phyloP scores from a whole-genome alignment of 2,888 invertebrate species.

The Mythimna albipuncta region DNA sequence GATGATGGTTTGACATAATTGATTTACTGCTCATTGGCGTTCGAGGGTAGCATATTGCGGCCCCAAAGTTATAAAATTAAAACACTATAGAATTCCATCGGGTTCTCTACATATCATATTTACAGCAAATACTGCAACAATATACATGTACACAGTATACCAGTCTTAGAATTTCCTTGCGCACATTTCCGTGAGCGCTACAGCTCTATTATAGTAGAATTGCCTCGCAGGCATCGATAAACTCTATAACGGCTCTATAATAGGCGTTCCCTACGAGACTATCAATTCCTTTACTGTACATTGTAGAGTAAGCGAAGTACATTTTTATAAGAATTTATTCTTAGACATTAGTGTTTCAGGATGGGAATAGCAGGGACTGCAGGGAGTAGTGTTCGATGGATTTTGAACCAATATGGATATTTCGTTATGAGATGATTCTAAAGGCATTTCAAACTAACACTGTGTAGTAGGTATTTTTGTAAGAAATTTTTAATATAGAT shows the following conservation, averaged over 20 bases:
- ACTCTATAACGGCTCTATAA: constrained; percentile 65
- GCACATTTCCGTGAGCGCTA: constrained; percentile 21
- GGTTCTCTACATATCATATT: background rate
- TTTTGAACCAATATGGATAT: background rate
- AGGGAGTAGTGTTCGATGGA: background rate
- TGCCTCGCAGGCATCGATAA: constrained; percentile 63
- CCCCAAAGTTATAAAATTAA: no score
- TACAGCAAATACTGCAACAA: constrained; percentile 13
- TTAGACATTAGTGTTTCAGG: constrained; percentile 15
- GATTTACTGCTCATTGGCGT: no score
- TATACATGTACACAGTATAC: constrained; percentile 6
- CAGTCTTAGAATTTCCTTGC: constrained; percentile 26
- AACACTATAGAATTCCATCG: background rate
- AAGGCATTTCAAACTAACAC: background rate
- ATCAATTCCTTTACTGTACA: constrained; percentile 62
- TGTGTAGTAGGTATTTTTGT: background rate
- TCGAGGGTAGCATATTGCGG: no score
- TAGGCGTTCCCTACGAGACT: constrained; percentile 62
- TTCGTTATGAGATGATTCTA: background rate
- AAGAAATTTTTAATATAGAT: no score
- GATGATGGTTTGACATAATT: no score
- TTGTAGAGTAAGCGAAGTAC: constrained; percentile 27
- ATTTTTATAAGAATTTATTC: constrained; percentile 44
- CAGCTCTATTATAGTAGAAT: constrained; percentile 50
- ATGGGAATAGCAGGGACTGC: no score